A percentile compares a stretch with the other conserved stretches of the same genome.
phyloP scores from a whole-genome alignment of 2,888 invertebrate genomes.

The Salticus scenicus region DNA sequence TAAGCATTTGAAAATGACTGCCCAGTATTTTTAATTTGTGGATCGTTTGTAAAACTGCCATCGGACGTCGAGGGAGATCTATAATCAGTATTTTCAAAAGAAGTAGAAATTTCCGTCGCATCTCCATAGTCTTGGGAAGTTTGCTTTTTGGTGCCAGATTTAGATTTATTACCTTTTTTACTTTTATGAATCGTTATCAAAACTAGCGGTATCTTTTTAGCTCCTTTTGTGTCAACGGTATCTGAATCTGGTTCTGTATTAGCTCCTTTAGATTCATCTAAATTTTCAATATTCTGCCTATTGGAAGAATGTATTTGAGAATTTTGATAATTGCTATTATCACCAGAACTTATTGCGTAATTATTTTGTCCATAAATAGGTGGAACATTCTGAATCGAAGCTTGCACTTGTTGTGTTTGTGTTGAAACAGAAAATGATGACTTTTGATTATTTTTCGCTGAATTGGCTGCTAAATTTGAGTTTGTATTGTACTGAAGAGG shows the following conservation, averaged over 20 bases:
- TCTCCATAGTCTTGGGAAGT: not conserved
- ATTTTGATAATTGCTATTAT: not conserved
- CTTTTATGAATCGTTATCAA: not conserved
- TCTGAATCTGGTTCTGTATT: not conserved
- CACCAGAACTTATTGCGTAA: not conserved
- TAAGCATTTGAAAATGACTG: not conserved
- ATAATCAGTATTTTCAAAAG: not conserved
- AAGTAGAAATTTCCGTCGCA: too few relatives aligned
- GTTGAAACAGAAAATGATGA: not conserved
- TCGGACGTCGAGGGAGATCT: not conserved
- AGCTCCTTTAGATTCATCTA: not conserved
- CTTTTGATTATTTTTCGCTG: not conserved
- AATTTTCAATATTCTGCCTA: not conserved
- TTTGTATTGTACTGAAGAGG: not conserved
- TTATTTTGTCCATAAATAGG: not conserved
- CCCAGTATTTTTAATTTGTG: too few relatives aligned
- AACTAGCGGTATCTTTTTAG: not conserved
- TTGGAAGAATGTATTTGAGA: not conserved
- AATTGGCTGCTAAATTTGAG: not conserved
- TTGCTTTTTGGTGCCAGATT: not conserved
- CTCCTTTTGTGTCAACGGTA: not conserved
- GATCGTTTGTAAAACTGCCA: too few relatives aligned
- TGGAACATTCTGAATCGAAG: not conserved
- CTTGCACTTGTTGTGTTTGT: not conserved
- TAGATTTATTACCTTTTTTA: not conserved